Conservation (phyloP, 1,140 invertebrate species). For the Acromyrmex echinatior region DNA sequence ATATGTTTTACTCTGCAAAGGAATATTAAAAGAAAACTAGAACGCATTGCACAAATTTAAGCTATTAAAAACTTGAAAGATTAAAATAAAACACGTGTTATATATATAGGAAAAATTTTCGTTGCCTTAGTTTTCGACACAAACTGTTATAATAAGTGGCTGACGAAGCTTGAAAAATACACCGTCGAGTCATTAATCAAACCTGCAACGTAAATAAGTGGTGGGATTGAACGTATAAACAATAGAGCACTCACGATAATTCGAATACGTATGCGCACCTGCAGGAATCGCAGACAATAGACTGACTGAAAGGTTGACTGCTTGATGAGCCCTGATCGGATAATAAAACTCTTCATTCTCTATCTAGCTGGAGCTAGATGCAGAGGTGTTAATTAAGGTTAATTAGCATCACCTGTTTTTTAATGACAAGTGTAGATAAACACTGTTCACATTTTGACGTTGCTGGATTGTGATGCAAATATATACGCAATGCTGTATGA, state of each 20-base stretch:
- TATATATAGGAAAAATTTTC: background rate
- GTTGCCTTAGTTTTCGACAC: background rate
- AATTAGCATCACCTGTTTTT: slow-evolving; percentile 24
- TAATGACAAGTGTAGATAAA: background rate
- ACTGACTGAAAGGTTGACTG: slow-evolving; percentile 13
- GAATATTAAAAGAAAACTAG: background rate
- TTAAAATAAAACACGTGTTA: background rate
- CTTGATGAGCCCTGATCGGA: slow-evolving; percentile 15
- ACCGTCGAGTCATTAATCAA: slow-evolving; percentile 16
- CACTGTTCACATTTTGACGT: background rate
- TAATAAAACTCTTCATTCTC: slow-evolving; percentile 41
- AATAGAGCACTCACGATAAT: background rate
- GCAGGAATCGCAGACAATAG: background rate
- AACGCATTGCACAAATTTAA: background rate
- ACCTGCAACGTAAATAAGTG: slow-evolving; percentile 1
- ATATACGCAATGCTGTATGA: background rate
- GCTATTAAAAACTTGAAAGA: background rate
- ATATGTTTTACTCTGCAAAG: background rate
- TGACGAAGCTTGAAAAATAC: slow-evolving; percentile 23
- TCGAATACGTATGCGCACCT: background rate
- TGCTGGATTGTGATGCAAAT: background rate
- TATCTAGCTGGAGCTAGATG: background rate
- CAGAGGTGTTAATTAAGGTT: slow-evolving; percentile 48
- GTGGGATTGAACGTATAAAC: background rate
- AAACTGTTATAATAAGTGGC: slow-evolving; percentile 34